A percentile compares a stretch with the other conserved stretches of the same genome.
These are phyloP conservation scores for Sternarchorhynchus goeldii DNA, from an alignment of 2,797 vertebrate genomes.

Conservation along the genomic window DNA sequence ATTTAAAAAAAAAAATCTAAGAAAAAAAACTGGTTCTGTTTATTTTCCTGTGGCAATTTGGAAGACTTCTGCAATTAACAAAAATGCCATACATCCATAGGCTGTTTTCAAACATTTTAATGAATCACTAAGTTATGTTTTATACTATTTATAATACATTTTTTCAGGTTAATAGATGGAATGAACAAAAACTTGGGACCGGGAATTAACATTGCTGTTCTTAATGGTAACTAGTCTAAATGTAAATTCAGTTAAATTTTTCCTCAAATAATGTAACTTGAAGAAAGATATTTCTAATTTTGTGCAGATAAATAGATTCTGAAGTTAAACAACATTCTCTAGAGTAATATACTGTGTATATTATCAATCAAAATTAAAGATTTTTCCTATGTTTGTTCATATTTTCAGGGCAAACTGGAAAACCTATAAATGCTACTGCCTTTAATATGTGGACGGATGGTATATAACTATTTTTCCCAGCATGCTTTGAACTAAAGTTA, in stretches of 20 bases:
- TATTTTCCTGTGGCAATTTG: not conserved
- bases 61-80: not conserved
- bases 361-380: not conserved
- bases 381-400: not conserved
- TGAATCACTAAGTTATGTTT: not conserved
- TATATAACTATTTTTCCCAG: constrained; percentile 50
- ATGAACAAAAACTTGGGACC: constrained; percentile 78
- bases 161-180: constrained; percentile 81
- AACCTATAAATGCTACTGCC: constrained; percentile 68
- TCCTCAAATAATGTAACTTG: not conserved
- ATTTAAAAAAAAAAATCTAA: not conserved
- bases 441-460: constrained; percentile 86
- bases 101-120: not conserved
- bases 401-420: constrained; percentile 81
- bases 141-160: not conserved
- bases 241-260: not conserved
- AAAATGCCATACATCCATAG: not conserved
- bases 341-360: not conserved
- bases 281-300: not conserved
- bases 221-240: constrained; percentile 77
- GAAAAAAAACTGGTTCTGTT: not conserved
- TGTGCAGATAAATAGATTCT: not conserved
- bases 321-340: not conserved
- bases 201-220: constrained; percentile 83
- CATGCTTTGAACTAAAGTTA: not conserved